Percentiles rank a stretch among this genome's conserved stretches.
These are phyloP conservation scores for Oryzias sinensis DNA, from an alignment of 2,797 vertebrate genomes.

Conservation along the genomic window DNA sequence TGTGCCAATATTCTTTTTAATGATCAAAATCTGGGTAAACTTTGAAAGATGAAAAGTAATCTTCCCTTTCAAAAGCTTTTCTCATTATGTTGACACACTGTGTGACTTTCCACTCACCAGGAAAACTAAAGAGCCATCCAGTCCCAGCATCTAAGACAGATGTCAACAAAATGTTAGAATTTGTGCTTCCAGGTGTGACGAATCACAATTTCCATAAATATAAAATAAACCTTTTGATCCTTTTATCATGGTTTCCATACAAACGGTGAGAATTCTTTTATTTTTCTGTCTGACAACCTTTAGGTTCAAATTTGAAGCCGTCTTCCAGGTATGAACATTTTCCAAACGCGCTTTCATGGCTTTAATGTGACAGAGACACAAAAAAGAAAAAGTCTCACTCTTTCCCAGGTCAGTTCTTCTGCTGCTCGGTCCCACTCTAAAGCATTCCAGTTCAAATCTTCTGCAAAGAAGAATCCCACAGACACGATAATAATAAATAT, in stretches of 20 bases:
- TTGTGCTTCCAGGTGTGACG: not conserved
- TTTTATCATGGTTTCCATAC: too few species aligned
- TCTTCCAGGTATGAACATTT: not conserved
- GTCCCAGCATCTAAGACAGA: constrained; percentile 88
- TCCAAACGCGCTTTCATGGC: too few species aligned
- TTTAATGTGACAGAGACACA: not conserved
- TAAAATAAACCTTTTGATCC: too few species aligned
- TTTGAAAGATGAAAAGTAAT: not conserved
- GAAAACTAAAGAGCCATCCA: constrained; percentile 96
- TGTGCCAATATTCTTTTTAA: not conserved
- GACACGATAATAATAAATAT: not conserved
- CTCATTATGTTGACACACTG: not conserved
- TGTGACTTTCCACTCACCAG: constrained; percentile 78
- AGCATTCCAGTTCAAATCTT: constrained; percentile 98
- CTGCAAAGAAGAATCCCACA: constrained; percentile 58
- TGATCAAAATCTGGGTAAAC: not conserved
- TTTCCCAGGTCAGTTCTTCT: constrained; percentile 96
- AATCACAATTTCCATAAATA: not conserved
- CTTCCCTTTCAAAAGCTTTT: not conserved
- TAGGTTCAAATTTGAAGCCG: too few species aligned
- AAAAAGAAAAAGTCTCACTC: constrained; percentile 76
- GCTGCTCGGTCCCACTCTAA: constrained; percentile 97
- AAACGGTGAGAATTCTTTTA: too few species aligned
- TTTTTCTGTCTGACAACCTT: too few species aligned
- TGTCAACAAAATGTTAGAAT: constrained; percentile 2